Evolutionary conservation across 1,140 invertebrate species (phyloP), one percentile per base, ranked within the genome.

Genomic region (Camponotus pennsylvanicus): DNA sequence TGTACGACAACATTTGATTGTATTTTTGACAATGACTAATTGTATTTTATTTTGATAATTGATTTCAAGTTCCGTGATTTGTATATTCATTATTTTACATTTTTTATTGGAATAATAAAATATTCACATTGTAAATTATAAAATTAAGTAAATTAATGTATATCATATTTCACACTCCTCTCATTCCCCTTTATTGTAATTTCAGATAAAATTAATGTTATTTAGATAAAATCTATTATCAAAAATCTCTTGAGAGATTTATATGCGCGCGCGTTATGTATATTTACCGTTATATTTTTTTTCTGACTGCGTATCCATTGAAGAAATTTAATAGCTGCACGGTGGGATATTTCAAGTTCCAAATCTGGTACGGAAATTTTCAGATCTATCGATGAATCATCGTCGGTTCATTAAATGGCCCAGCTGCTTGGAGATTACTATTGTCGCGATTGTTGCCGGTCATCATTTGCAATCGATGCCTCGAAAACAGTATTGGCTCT

Each of bases 401-500:
- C 88, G 79, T 87, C 61, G 45, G 88, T 89, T 87, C 89, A 90
- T 90, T 89, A 90, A 75, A 66, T 82, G 32, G 85, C 32, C 85
- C 89, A 89, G 85, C 89, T 89, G 89, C 89, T 80, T 69, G 67
- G 32, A 85, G 80, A 87, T 87, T 85, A 89, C 85, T 78, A 89
- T 85, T 87, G 88, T 82, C 87, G 85, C 71, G 89, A 90, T 90
- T 89, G 86, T 90, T 90, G 89, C 89, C 63, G 89, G 85, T 90
- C 89, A 90, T 90, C 89, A 80, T 89, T 89, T 89, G 89, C 89
- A 90, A 90, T 90, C 89, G 88, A 90, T 90, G 87, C 87, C 66
- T 40, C 34, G 57, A 45, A 57, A 89, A 89, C 87, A 73, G 87
- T 88, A 89, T 86, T 83, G 83, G 87, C 87, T 67, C 87, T 73